phyloP scores from a whole-genome alignment of 2,113 vertebrate genomes.

The Scophthalmus maximus region DNA sequence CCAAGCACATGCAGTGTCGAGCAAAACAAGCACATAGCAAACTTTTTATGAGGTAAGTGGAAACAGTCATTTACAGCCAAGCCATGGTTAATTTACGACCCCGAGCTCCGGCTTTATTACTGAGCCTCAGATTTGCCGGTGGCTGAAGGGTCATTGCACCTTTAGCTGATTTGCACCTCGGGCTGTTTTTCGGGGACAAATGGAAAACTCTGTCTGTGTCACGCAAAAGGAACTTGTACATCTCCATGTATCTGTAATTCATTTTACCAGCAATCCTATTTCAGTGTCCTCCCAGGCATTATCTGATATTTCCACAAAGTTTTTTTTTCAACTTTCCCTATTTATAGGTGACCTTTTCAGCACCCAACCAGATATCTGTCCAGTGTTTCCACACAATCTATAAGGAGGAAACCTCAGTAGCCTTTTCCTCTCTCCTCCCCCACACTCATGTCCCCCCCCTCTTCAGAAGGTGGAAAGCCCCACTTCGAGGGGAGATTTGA shows the following conservation, averaged over 20 bases:
- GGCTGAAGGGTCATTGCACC: constrained; percentile 65
- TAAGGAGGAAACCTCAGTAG: constrained; percentile 73
- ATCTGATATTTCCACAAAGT: constrained; percentile 76
- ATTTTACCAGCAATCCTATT: constrained; percentile 77
- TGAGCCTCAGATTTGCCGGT: constrained; percentile 62
- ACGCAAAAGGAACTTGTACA: constrained; percentile 63
- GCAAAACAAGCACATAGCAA: constrained; percentile 80
- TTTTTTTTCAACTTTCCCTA: constrained; percentile 70
- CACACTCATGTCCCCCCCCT: constrained; percentile 49
- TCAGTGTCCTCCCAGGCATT: constrained; percentile 74
- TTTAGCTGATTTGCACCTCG: constrained; percentile 66
- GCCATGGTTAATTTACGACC: constrained; percentile 76
- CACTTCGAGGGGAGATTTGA: constrained; percentile 83
- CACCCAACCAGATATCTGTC: constrained; percentile 73
- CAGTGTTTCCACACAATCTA: constrained; percentile 78
- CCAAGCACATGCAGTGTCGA: constrained; percentile 68
- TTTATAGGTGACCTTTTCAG: constrained; percentile 79
- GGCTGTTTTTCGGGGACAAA: constrained; percentile 48
- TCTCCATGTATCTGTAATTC: constrained; percentile 71
- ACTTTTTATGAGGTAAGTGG: constrained; percentile 80
- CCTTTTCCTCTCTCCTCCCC: constrained; percentile 64
- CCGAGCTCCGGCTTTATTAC: constrained; percentile 65
- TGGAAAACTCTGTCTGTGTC: constrained; percentile 66
- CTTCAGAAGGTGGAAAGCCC: constrained; percentile 82
- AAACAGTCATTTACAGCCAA: constrained; percentile 82